A percentile compares a stretch with the other conserved stretches of the same genome.
These are phyloP conservation scores for Ectropis grisescens DNA, from an alignment of 1,140 invertebrate species.

Conservation along the genomic window DNA sequence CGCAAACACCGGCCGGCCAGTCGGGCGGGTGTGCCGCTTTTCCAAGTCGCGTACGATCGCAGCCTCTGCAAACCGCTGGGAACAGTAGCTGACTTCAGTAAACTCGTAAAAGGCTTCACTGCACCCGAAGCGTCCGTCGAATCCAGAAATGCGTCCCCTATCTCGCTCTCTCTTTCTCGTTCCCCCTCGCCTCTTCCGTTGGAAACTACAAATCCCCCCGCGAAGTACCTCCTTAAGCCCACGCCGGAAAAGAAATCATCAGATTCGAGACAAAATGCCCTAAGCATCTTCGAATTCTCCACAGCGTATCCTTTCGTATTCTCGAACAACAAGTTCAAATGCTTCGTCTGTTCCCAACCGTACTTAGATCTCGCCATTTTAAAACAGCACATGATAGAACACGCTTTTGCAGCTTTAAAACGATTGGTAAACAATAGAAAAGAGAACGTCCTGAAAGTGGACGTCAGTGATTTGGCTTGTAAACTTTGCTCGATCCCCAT, in stretches of 20 bases:
- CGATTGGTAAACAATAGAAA: constrained; percentile 44
- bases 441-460: constrained; percentile 51
- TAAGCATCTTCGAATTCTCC: constrained; percentile 49
- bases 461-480: constrained; percentile 38
- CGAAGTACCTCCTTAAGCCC: not conserved
- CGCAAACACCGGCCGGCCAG: constrained; percentile 49
- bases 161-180: constrained; percentile 20
- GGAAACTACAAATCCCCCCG: not conserved
- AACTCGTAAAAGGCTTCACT: constrained; percentile 18
- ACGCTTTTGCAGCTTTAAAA: constrained; percentile 40
- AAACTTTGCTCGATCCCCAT: constrained; percentile 33
- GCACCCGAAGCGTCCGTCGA: constrained; percentile 5
- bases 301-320: constrained; percentile 54
- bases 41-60: constrained; percentile 58
- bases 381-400: constrained; percentile 41
- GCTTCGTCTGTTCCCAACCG: constrained; percentile 46
- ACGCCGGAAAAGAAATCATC: constrained; percentile 18
- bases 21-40: constrained; percentile 59
- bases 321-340: constrained; percentile 56
- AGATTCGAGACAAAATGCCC: constrained; percentile 41
- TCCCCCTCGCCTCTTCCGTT: constrained; percentile 30
- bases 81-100: constrained; percentile 39
- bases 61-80: constrained; percentile 50
- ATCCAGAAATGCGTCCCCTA: constrained; percentile 2
- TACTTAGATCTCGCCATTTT: constrained; percentile 38